These are phyloP conservation scores for Struthidea cinerea DNA, from an alignment of 2,113 vertebrate genomes.

Conservation along the genomic window DNA sequence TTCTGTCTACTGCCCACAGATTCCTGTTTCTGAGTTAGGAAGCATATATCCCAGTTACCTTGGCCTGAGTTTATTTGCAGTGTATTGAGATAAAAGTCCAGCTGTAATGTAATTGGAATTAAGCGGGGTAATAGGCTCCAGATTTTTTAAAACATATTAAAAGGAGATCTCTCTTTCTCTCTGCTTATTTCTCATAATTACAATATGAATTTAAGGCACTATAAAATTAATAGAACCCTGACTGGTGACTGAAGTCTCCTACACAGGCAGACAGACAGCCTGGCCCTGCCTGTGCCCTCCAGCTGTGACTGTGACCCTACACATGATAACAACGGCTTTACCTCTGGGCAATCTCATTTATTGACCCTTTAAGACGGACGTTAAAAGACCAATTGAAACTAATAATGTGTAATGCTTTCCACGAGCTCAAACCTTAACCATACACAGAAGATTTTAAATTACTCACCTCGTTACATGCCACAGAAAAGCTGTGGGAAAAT, in stretches of 20 bases:
- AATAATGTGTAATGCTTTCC: not conserved
- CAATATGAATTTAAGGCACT: slow-evolving; percentile 34
- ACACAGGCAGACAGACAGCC: slow-evolving; percentile 37
- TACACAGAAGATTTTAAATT: slow-evolving; percentile 2
- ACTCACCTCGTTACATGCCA: not conserved
- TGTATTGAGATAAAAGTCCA: not conserved
- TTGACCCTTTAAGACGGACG: slow-evolving; percentile 27
- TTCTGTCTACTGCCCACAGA: not conserved
- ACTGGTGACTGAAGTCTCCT: slow-evolving; percentile 33
- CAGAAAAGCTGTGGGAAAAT: not conserved
- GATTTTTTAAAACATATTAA: slow-evolving; percentile 33
- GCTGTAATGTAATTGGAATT: not conserved
- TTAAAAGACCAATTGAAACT: slow-evolving; percentile 28
- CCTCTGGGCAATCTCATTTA: slow-evolving; percentile 43
- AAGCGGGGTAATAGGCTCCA: slow-evolving; percentile 26
- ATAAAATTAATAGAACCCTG: slow-evolving; percentile 41
- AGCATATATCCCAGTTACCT: not conserved
- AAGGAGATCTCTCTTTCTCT: not conserved
- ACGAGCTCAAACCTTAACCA: not conserved
- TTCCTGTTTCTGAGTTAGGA: not conserved
- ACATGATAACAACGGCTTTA: not conserved
- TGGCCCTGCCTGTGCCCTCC: slow-evolving; percentile 16
- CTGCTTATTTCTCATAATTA: slow-evolving; percentile 27
- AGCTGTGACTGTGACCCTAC: slow-evolving; percentile 28
- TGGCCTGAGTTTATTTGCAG: not conserved